Conservation (phyloP, 2,888 invertebrate genomes). For the Sussaba pulchella region DNA sequence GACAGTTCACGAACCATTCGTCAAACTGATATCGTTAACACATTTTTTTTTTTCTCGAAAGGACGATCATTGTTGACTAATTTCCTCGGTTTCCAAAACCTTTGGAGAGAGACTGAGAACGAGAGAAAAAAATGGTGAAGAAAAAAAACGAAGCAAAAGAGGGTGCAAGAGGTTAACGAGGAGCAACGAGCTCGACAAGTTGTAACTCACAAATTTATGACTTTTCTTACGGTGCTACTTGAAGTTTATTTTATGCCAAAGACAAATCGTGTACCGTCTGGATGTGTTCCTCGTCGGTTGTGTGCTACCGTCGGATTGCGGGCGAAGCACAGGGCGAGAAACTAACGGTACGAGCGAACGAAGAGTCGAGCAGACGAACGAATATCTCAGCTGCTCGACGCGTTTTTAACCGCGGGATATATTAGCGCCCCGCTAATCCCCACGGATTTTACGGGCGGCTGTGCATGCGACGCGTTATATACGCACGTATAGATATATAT, state of each 20-base stretch:
- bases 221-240: constrained; percentile 74
- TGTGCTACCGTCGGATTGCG: too few relatives aligned
- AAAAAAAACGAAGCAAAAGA: constrained; percentile 29
- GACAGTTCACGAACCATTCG: constrained; percentile 43
- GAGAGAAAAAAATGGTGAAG: neutral
- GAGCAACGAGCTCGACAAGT: constrained; percentile 67
- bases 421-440: constrained; percentile 82
- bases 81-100: constrained; percentile 19
- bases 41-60: constrained; percentile 36
- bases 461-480: constrained; percentile 72
- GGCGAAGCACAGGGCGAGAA: too few relatives aligned
- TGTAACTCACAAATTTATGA: constrained; percentile 80
- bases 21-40: constrained; percentile 32
- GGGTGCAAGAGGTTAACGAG: constrained; percentile 53
- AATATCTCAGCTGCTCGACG: constrained; percentile 82
- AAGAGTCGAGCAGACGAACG: constrained; percentile 70
- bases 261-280: constrained; percentile 75
- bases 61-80: constrained; percentile 38
- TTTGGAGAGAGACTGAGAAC: too few relatives aligned
- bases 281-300: constrained; percentile 34
- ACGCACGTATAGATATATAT: neutral
- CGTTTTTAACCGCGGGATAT: constrained; percentile 82
- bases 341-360: too few relatives aligned
- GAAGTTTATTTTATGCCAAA: constrained; percentile 80
- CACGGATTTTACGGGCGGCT: constrained; percentile 81